A percentile compares a stretch with the other conserved stretches of the same genome.
phyloP scores from a whole-genome alignment of 2,113 vertebrate species.

The Holacanthus passer region DNA sequence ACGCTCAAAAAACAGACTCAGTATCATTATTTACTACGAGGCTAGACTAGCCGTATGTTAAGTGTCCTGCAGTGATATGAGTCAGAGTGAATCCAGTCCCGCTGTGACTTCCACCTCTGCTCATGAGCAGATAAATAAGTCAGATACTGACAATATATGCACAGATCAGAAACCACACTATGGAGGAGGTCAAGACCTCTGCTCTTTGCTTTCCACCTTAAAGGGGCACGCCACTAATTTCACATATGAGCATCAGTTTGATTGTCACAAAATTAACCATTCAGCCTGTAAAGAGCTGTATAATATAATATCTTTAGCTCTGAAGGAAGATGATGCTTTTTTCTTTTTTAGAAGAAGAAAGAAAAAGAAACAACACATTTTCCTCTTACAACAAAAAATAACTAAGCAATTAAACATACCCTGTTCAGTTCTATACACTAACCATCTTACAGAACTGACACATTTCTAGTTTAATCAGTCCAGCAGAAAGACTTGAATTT shows the following conservation, averaged over 20 bases:
- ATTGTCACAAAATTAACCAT: neutral
- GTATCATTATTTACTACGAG: slow-evolving; percentile 41
- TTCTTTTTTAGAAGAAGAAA: too few species aligned
- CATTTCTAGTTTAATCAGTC: too few species aligned
- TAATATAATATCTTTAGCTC: neutral
- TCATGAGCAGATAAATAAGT: slow-evolving; percentile 24
- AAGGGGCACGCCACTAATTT: neutral
- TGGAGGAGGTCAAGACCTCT: slow-evolving; percentile 30
- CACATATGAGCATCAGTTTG: slow-evolving; percentile 6
- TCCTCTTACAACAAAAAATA: too few species aligned
- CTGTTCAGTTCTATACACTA: too few species aligned
- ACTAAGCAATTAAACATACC: too few species aligned
- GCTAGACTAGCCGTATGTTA: neutral
- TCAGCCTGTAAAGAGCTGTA: neutral
- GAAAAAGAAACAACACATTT: too few species aligned
- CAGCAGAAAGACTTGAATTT: too few species aligned
- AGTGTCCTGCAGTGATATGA: slow-evolving; percentile 26
- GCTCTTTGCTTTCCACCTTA: slow-evolving; percentile 14
- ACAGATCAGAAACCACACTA: slow-evolving; percentile 17
- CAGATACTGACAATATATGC: slow-evolving; percentile 27
- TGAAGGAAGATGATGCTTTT: neutral
- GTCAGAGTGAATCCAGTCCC: slow-evolving; percentile 40
- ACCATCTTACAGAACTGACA: too few species aligned
- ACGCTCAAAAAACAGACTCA: slow-evolving; percentile 6
- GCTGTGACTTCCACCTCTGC: slow-evolving; percentile 39